Percentiles rank a stretch among this genome's conserved stretches.
Conservation (phyloP, 53 echinoderm and acorn worm species). For the Antedon mediterranea region DNA sequence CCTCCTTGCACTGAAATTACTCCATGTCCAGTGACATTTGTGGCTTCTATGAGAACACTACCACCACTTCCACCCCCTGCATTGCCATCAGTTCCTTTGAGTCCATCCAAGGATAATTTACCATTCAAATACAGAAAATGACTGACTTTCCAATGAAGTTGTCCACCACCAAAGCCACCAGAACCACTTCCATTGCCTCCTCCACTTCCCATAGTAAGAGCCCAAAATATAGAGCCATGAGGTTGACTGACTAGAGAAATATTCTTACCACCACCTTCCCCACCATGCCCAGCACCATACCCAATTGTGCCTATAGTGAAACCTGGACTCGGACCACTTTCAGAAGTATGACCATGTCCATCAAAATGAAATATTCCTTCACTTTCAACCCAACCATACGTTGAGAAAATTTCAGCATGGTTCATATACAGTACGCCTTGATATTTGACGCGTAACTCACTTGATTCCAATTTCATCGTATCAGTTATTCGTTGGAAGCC, state of each 20-base stretch:
- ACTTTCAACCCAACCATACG: slow-evolving; percentile 85
- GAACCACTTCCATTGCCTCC: slow-evolving; percentile 59
- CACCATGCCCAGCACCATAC: slow-evolving; percentile 81
- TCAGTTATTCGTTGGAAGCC: slow-evolving; percentile 46
- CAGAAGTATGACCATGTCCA: slow-evolving; percentile 54
- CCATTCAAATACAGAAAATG: slow-evolving; percentile 76
- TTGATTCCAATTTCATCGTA: slow-evolving; percentile 53
- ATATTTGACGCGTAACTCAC: slow-evolving; percentile 70
- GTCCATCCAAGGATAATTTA: slow-evolving; percentile 42
- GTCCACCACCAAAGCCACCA: slow-evolving; percentile 76
- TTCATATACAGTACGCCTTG: slow-evolving; percentile 71
- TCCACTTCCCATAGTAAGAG: slow-evolving; percentile 54
- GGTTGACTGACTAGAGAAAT: slow-evolving; percentile 46
- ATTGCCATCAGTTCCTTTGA: slow-evolving; percentile 24
- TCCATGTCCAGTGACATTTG: slow-evolving; percentile 89
- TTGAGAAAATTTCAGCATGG: slow-evolving; percentile 54
- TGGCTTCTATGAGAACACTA: slow-evolving; percentile 57
- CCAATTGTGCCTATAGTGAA: slow-evolving; percentile 32
- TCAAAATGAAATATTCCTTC: slow-evolving; percentile 76
- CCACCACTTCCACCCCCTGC: slow-evolving; percentile 88
- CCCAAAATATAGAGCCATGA: slow-evolving; percentile 60
- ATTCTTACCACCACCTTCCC: slow-evolving; percentile 66
- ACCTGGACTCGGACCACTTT: slow-evolving; percentile 53
- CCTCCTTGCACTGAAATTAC: slow-evolving; percentile 76
- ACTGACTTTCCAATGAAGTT: slow-evolving; percentile 60